Percentiles rank a stretch among this genome's conserved stretches.
Conservation (phyloP, 2,888 invertebrate species). For the Eilema depressum region DNA sequence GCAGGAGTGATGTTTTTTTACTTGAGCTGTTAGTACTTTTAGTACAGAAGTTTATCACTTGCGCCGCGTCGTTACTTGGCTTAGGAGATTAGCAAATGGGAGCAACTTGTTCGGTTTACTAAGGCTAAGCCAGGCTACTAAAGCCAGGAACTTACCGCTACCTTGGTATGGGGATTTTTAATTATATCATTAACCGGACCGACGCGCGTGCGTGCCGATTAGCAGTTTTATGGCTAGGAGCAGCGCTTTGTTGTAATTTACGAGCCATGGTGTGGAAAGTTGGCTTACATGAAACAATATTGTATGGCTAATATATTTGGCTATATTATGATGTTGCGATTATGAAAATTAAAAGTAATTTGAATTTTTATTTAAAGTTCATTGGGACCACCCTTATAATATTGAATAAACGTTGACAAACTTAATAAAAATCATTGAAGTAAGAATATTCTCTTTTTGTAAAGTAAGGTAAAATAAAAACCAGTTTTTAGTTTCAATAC, state of each 20-base stretch:
- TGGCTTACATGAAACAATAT: conserved; percentile 55
- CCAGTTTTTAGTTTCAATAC: too few species aligned
- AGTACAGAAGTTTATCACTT: conserved; percentile 71
- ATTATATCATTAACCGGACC: conserved; percentile 76
- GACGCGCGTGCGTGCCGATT: conserved; percentile 78
- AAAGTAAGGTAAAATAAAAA: too few species aligned
- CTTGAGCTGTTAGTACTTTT: conserved; percentile 13
- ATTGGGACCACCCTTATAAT: neutral
- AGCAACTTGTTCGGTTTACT: conserved; percentile 80
- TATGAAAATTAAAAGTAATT: neutral
- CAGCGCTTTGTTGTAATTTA: conserved; percentile 75
- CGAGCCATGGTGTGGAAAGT: conserved; percentile 62
- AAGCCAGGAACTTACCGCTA: conserved; percentile 69
- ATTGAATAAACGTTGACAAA: neutral
- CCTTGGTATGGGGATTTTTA: conserved; percentile 62
- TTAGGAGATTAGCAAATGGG: conserved; percentile 82
- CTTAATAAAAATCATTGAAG: too few species aligned
- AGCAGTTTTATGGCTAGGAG: conserved; percentile 73
- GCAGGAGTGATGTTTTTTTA: neutral
- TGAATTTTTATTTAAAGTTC: neutral
- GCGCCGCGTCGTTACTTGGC: conserved; percentile 71
- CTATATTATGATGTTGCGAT: conserved; percentile 23
- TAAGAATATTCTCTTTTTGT: too few species aligned
- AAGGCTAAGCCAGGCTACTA: conserved; percentile 73
- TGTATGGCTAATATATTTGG: conserved; percentile 49